Evolutionary conservation across 2,888 invertebrate species (phyloP), one percentile per base, ranked within the genome.

Genomic region (Ophion obscuratus): DNA sequence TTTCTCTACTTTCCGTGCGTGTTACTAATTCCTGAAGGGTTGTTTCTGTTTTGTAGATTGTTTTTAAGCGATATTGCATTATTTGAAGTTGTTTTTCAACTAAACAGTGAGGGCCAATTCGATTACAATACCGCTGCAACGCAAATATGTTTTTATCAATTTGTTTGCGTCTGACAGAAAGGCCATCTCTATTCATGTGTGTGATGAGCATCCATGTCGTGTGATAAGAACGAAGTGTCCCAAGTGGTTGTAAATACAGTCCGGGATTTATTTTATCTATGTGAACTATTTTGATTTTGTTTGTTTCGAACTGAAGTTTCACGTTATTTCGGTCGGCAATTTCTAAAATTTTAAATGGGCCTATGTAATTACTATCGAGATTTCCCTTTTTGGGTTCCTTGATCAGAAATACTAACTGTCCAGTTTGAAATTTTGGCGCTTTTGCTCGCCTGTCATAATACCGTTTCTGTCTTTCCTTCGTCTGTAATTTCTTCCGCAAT

Each of bases 301-400:
- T 61, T 11, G 36, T 20, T 2, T 53, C 44, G 24, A 68, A 24
- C 11, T 24, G 68, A 5, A 68, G 24, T 47, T 68, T 47, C 2
- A 61, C 27, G 24, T 75, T 75, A 64, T 75, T 61, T 5, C 36
- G 44, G 20, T 74, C 62, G 3, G 14, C 24, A 20, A 74, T 36
- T 74, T 74, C 62, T 14, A 75, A 59, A 24, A 75, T 75, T 75
- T 62, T 6, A 17, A 62, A 62, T 62, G 44, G 62, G 24, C 75
- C 62, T 2, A 27, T 62, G 61, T 75, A 75, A 3, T 75, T 75
- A 7, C 44, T 24, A 44, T 47, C 75, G 1, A 74, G 14, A 62
- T 74, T 74, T 36, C 59, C 59, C 68, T 78, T 59, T 44, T 57
- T 53, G 0, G 59, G 77, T 78, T 78, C 77, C 20, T 78, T 78